These are phyloP conservation scores for Cryptops parisi DNA, from an alignment of 2,888 invertebrate species.

Conservation along the genomic window DNA sequence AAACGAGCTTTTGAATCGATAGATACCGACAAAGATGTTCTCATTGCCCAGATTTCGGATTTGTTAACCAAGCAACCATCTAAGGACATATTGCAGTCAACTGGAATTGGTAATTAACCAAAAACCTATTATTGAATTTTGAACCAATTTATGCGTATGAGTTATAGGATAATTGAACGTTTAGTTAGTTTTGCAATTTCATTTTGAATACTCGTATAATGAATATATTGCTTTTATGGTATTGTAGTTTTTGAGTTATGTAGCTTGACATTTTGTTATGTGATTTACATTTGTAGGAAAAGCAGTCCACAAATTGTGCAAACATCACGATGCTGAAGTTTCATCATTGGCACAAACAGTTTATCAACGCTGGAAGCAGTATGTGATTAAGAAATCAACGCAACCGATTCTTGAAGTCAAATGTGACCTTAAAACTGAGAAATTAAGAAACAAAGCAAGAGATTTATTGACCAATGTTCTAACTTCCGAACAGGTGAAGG, in stretches of 20 bases:
- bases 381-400: not conserved
- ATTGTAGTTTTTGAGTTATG: too few species aligned
- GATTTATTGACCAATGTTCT: too few species aligned
- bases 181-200: too few species aligned
- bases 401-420: not conserved
- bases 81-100: not conserved
- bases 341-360: not conserved
- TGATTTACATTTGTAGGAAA: too few species aligned
- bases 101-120: constrained; percentile 1
- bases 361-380: not conserved
- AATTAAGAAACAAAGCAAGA: not conserved
- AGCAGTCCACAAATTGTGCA: constrained; percentile 4
- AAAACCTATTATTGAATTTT: too few species aligned
- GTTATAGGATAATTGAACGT: too few species aligned
- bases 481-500: too few species aligned
- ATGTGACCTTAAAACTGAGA: constrained; percentile 1
- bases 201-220: too few species aligned
- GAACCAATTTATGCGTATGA: too few species aligned
- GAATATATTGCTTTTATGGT: too few species aligned
- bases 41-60: not conserved
- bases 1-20: not conserved
- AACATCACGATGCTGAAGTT: not conserved
- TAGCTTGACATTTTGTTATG: too few species aligned
- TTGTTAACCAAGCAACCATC: constrained; percentile 1
- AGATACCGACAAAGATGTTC: not conserved